These are phyloP conservation scores for Saimiri boliviensis DNA, from an alignment of 2,113 vertebrate genomes.

Conservation along the genomic window DNA sequence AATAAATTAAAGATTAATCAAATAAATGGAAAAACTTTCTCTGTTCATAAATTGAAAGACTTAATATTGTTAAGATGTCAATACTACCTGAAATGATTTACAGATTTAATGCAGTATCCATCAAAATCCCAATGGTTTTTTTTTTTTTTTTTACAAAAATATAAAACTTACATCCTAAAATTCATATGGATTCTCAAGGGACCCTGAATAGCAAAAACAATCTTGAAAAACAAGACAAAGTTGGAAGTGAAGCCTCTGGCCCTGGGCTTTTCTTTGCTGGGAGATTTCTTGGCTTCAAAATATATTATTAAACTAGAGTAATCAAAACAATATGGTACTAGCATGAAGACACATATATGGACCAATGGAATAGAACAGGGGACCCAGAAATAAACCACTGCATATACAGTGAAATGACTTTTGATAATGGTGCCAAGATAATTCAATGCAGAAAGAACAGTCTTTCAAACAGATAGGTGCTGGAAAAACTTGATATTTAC, in stretches of 20 bases:
- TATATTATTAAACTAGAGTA: neutral
- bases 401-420: neutral
- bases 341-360: neutral
- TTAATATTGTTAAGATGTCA: neutral
- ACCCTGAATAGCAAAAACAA: neutral
- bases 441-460: neutral
- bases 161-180: neutral
- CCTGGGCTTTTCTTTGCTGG: too few relatives aligned
- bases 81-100: neutral
- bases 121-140: neutral
- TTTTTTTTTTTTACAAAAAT: neutral
- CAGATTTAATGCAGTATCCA: neutral
- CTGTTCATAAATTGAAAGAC: neutral
- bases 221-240: neutral
- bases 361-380: neutral
- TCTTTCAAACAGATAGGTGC: neutral
- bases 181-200: neutral
- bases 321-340: neutral
- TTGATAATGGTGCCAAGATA: neutral
- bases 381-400: neutral
- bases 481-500: neutral
- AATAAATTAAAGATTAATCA: neutral
- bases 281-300: neutral
- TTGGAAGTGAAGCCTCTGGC: neutral
- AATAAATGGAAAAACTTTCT: neutral